Base-by-base conservation (phyloP, 2,113 vertebrate species). In the Hippolais icterina region DNA sequence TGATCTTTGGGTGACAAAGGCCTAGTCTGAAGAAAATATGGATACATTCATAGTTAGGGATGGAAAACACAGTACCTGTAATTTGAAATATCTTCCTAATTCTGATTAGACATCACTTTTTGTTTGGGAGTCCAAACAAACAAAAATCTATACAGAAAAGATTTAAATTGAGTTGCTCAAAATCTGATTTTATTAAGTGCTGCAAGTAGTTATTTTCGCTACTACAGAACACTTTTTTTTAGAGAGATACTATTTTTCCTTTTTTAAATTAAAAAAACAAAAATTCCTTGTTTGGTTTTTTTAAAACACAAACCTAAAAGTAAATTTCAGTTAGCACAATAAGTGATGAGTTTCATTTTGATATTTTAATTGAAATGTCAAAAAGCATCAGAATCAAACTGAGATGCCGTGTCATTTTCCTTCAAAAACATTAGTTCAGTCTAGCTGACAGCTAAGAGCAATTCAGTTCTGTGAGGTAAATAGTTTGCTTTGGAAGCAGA, bases 341-440 rank as follows among this genome's bases (percentile, higher is more conserved):
- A 60, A 77, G 54, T 6, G 2, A 68, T 56, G 17, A 31, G 11
- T 68, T 94, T 66, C 4, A 50, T 74, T 92, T 84, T 70, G 33
- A 39, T 52, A 69, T 77, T 83, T 77, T 72, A 88, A 86, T 57
- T 65, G 52, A 90, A 74, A 81, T 83, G 79, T 83, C 85, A 94
- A 77, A 85, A 95, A 89, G 57, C 35, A 80, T 86, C 79, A 95
- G 59, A 86, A 60, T 74, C 82, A 90, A 93, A 70, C 42, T 29
- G 23, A 80, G 61, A 88, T 50, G 39, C 24, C 25, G 1, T 70
- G 89, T 47, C 47, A 70, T 29, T 69, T 90, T 86, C 56, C 86
- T 88, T 74, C 59, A 57, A 46, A 60, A 77, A 37, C 18, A 57
- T 25, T 57, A 41, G 17, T 25, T 83, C 77, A 53, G 46, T 72